Evolutionary conservation across 2,888 invertebrate genomes (phyloP).

Genomic region (Athrips mouffetella): DNA sequence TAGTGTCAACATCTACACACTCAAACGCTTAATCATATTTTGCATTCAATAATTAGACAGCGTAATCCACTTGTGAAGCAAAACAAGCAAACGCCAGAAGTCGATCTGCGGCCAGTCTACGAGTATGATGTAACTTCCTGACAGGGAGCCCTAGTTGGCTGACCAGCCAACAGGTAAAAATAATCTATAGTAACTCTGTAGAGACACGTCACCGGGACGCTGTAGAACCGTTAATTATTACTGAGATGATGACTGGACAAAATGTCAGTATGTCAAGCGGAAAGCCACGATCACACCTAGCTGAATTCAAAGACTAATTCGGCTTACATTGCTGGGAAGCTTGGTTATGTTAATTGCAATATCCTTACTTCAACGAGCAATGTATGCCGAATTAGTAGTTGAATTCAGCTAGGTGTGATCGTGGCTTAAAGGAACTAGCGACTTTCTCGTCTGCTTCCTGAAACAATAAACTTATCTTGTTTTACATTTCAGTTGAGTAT

Average conservation of each 20-base stretch:
- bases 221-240: conserved; percentile 2
- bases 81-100: conserved; percentile 2
- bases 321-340: no score
- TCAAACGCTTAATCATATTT: not conserved
- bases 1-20: not conserved
- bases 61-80: not conserved
- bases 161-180: conserved; percentile 31
- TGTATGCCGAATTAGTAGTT: no score
- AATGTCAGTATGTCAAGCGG: conserved; percentile 9
- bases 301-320: no score
- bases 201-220: conserved; percentile 4
- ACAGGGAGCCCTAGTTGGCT: conserved; percentile 42
- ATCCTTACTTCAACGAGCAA: no score
- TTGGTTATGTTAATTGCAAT: no score
- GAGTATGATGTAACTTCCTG: conserved; percentile 27
- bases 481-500: no score
- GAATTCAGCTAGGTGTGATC: no score
- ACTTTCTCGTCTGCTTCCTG: no score
- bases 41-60: not conserved
- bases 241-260: not conserved
- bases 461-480: no score
- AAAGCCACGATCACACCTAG: no score
- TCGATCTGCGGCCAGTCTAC: conserved; percentile 7
- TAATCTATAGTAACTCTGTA: conserved; percentile 22
- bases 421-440: no score